phyloP scores from a whole-genome alignment of 1,140 invertebrate genomes.

The Prorops nasuta region DNA sequence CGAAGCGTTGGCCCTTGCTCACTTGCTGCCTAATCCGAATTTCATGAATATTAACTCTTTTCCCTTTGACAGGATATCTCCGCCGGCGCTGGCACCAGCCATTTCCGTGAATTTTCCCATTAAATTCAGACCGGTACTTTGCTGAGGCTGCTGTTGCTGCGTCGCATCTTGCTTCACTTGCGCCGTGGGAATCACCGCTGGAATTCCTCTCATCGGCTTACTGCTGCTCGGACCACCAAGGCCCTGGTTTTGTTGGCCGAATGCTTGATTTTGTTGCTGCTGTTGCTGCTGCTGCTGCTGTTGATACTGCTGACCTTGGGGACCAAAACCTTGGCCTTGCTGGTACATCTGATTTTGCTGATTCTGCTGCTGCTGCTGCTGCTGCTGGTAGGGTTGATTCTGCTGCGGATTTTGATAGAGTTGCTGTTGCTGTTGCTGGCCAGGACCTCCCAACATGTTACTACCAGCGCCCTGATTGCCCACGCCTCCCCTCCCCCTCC shows the following conservation, averaged over 20 bases:
- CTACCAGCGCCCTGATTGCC: constrained; percentile 62
- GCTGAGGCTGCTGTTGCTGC: constrained; percentile 47
- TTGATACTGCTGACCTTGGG: constrained; percentile 33
- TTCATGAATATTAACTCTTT: constrained; percentile 90
- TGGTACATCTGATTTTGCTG: constrained; percentile 26
- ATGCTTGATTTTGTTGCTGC: constrained; percentile 27
- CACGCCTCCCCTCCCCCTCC: constrained; percentile 60
- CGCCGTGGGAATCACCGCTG: constrained; percentile 63
- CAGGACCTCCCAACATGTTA: constrained; percentile 56
- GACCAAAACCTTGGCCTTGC: constrained; percentile 17
- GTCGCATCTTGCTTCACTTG: constrained; percentile 43
- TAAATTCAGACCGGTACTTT: constrained; percentile 64
- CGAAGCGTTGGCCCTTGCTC: constrained; percentile 37
- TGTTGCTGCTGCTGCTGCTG: constrained; percentile 50
- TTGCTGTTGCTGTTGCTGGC: constrained; percentile 42
- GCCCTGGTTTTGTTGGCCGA: constrained; percentile 38
- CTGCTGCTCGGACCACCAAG: constrained; percentile 30
- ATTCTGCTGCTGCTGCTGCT: constrained; percentile 39
- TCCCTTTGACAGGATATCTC: constrained; percentile 83
- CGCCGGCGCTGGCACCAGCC: constrained; percentile 69
- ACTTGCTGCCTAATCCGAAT: constrained; percentile 76
- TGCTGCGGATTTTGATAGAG: constrained; percentile 32
- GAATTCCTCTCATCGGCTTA: constrained; percentile 58
- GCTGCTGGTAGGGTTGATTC: constrained; percentile 42
- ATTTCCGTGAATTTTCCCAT: constrained; percentile 83